Conservation (phyloP, 1,140 invertebrate genomes). For the Lamellibrachia luymesi region DNA sequence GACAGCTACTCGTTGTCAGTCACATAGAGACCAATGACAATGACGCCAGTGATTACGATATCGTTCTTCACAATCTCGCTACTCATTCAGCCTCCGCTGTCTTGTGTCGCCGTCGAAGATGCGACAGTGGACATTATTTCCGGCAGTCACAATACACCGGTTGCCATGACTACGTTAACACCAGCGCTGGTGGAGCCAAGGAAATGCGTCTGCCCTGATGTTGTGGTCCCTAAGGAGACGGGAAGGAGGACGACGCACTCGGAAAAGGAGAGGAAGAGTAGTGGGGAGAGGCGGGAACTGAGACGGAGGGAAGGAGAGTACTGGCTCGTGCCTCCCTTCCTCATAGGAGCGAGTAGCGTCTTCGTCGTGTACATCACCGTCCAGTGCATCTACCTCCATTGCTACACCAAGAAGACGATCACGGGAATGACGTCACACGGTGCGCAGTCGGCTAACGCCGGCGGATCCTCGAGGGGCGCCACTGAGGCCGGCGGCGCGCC, state of each 20-base stretch:
- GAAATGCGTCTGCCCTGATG: neutral
- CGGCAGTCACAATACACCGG: neutral
- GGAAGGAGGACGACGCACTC: neutral
- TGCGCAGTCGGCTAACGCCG: neutral
- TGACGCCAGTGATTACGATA: neutral
- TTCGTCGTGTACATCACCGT: constrained; percentile 25
- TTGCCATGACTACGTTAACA: neutral
- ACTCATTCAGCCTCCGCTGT: neutral
- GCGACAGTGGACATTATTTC: neutral
- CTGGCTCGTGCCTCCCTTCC: constrained; percentile 30
- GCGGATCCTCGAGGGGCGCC: neutral
- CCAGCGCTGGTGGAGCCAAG: neutral
- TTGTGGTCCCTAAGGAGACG: neutral
- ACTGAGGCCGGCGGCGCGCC: neutral
- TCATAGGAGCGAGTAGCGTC: constrained; percentile 29
- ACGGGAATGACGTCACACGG: neutral
- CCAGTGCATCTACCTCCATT: constrained; percentile 27
- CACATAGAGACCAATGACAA: neutral
- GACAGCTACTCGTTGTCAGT: neutral
- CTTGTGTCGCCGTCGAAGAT: neutral
- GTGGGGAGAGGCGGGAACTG: neutral
- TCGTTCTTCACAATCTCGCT: neutral
- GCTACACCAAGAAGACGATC: constrained; percentile 21
- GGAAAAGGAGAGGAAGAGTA: neutral
- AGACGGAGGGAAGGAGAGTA: constrained; percentile 18